Evolutionary conservation across 2,797 vertebrate species (phyloP).

Genomic region (Setipinna tenuifilis): DNA sequence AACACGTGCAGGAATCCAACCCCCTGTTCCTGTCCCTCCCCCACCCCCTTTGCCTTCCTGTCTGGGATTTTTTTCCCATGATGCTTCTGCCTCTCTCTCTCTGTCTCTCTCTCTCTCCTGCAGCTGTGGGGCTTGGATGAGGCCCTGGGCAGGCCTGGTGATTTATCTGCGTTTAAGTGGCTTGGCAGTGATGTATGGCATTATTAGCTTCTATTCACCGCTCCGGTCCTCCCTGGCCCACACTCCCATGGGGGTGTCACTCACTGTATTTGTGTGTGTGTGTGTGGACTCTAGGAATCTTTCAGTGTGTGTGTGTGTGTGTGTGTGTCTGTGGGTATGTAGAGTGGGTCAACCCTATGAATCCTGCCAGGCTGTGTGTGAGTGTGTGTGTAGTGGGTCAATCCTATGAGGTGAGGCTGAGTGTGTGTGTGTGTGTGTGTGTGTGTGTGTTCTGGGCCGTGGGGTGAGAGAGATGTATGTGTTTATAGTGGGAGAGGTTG

Average conservation of each 20-base stretch:
- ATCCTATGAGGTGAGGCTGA: background rate
- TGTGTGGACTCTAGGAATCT: background rate
- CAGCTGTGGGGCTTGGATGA: background rate
- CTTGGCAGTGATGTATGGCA: slow-evolving; percentile 56
- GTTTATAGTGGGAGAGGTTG: slow-evolving; percentile 13
- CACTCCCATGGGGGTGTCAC: background rate
- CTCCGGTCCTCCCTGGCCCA: slow-evolving; percentile 11
- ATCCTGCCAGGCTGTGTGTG: no score
- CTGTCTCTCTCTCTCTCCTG: no score
- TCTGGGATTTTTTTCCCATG: background rate
- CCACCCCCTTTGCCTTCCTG: background rate
- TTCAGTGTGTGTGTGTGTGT: no score
- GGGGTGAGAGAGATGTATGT: slow-evolving; percentile 18
- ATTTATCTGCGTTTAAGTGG: slow-evolving; percentile 42
- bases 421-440: slow-evolving; percentile 7
- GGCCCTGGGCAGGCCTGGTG: slow-evolving; percentile 28
- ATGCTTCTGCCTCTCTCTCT: background rate
- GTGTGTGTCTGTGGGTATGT: no score
- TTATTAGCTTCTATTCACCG: slow-evolving; percentile 47
- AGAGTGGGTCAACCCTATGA: no score
- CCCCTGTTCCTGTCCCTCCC: background rate
- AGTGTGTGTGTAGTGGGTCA: background rate
- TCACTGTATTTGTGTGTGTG: background rate
- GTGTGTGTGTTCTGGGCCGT: background rate
- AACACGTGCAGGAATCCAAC: background rate